Percentiles rank a stretch among this genome's conserved stretches.
Conservation (phyloP, 2,113 vertebrate species). For the Epinephelus lanceolatus region DNA sequence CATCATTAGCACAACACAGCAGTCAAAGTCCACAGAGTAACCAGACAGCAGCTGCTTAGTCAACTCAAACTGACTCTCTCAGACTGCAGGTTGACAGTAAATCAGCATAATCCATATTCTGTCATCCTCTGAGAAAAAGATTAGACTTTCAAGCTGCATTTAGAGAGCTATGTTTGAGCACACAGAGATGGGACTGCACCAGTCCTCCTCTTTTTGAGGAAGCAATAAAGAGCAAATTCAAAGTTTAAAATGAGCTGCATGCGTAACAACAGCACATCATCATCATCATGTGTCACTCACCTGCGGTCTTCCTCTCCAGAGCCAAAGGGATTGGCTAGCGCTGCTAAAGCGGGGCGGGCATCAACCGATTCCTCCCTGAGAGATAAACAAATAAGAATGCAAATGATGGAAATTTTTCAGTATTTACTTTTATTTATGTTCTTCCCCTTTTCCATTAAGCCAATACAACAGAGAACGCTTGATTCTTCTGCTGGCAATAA, state of each 20-base stretch:
- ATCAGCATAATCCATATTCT: too few relatives aligned
- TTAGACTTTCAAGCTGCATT: not conserved
- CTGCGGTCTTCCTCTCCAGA: conserved; percentile 75
- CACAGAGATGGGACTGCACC: too few relatives aligned
- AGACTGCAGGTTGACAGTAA: not conserved
- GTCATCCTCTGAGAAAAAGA: not conserved
- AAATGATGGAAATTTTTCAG: not conserved
- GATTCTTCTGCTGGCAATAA: not conserved
- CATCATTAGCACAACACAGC: conserved; percentile 45
- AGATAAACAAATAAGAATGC: not conserved
- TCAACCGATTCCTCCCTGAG: conserved; percentile 61
- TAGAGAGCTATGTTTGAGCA: not conserved
- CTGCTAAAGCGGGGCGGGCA: not conserved
- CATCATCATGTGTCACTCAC: conserved; percentile 56
- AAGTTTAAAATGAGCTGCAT: not conserved
- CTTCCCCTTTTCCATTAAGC: not conserved
- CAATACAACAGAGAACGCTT: not conserved
- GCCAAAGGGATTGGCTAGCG: conserved; percentile 78
- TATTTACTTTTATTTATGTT: not conserved
- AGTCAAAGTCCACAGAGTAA: conserved; percentile 67
- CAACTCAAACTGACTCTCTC: not conserved
- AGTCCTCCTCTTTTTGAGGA: not conserved
- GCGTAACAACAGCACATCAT: not conserved
- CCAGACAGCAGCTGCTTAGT: conserved; percentile 9
- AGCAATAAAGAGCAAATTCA: not conserved